These are phyloP conservation scores for Herpetotheres cachinnans DNA, from an alignment of 2,113 vertebrate species.

Conservation along the genomic window DNA sequence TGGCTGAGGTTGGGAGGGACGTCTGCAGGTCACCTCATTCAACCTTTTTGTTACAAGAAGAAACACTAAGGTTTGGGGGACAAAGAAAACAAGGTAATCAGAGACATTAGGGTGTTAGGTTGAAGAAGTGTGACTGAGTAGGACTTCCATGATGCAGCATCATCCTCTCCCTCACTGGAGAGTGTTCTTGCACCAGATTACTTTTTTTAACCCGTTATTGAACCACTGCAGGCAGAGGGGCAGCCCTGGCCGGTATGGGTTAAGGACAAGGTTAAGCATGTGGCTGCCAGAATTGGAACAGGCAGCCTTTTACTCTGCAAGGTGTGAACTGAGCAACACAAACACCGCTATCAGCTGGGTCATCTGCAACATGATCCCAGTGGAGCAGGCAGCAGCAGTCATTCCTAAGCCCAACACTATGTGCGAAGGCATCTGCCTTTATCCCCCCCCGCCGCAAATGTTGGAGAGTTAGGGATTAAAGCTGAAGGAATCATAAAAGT, in stretches of 20 bases:
- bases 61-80: neutral
- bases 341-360: neutral
- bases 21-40: neutral
- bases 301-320: neutral
- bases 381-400: neutral
- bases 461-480: neutral
- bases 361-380: conserved; percentile 3
- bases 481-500: conserved; percentile 9
- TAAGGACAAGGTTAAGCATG: neutral
- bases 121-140: neutral
- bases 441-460: neutral
- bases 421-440: neutral
- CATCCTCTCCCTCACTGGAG: neutral
- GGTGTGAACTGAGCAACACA: neutral
- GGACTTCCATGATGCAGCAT: neutral
- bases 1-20: neutral
- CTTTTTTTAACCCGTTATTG: neutral
- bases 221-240: neutral
- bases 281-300: neutral
- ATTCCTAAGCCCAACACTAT: neutral
- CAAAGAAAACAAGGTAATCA: neutral
- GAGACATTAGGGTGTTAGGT: neutral
- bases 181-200: neutral
- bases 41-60: neutral
- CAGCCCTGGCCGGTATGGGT: neutral